phyloP scores from a whole-genome alignment of 2,797 vertebrate species.

The Acrossocheilus fasciatus region DNA sequence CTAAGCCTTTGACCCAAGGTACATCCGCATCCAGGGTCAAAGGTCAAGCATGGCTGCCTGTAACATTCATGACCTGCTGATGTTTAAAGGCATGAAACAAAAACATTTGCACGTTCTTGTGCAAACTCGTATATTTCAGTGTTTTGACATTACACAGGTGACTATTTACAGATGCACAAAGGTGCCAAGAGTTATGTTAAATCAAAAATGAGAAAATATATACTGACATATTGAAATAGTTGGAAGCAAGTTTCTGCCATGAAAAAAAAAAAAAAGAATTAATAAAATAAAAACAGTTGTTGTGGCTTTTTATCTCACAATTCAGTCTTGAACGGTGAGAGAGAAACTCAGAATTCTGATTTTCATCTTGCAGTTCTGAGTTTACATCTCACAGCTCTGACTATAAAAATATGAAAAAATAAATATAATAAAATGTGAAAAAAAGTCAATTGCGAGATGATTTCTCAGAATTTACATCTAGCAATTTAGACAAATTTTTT shows the following conservation, averaged over 20 bases:
- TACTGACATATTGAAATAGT: neutral
- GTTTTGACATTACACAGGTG: too few species aligned
- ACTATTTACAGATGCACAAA: neutral
- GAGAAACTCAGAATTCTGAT: neutral
- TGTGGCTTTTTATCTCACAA: too few species aligned
- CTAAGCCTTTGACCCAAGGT: conserved; percentile 5
- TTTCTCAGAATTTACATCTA: neutral
- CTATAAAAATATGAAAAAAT: too few species aligned
- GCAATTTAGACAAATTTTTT: neutral
- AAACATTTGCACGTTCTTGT: conserved; percentile 15
- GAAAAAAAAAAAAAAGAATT: neutral
- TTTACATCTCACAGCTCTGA: neutral
- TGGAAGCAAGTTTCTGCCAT: neutral
- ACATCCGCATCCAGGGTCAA: conserved; percentile 11
- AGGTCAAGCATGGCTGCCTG: conserved; percentile 20
- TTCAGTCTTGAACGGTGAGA: neutral
- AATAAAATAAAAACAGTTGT: too few species aligned
- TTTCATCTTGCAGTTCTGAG: neutral
- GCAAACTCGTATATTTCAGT: neutral
- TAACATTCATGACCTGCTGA: conserved; percentile 15
- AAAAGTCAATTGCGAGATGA: neutral
- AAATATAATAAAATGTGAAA: too few species aligned
- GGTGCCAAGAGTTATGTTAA: neutral
- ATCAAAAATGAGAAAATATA: neutral
- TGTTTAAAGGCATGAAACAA: neutral